Percentiles rank a stretch among this genome's conserved stretches.
Evolutionary conservation across 2,113 vertebrate genomes (phyloP).

Genomic region (Microtus oregoni): DNA sequence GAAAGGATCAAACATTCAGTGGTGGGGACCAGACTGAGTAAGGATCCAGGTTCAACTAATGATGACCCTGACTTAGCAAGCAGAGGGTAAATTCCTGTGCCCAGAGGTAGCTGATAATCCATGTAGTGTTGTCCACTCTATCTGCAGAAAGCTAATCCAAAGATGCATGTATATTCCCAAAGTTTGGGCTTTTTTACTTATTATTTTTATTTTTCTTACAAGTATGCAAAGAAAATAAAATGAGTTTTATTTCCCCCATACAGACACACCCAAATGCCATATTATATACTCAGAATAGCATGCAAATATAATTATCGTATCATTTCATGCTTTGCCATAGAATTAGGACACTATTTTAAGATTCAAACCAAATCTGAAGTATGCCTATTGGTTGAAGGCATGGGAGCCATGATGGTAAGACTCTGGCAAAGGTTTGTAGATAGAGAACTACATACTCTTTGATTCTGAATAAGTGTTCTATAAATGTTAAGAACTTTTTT

Average conservation of each 20-base stretch:
- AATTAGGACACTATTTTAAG: neutral
- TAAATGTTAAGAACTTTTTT: neutral
- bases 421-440: neutral
- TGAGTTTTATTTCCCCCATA: neutral
- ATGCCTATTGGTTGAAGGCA: neutral
- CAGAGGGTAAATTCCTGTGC: neutral
- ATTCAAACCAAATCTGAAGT: neutral
- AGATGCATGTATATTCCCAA: neutral
- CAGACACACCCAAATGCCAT: neutral
- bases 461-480: neutral
- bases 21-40: neutral
- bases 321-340: neutral
- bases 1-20: neutral
- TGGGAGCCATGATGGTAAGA: no score
- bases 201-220: neutral
- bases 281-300: neutral
- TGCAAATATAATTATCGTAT: neutral
- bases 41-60: no score
- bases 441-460: neutral
- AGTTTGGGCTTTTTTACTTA: neutral
- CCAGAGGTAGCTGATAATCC: neutral
- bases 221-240: slow-evolving; percentile 26
- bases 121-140: neutral
- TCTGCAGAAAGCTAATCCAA: neutral
- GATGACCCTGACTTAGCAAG: neutral